Base-by-base conservation (phyloP, 2,113 vertebrate genomes). In the Rhea pennata region DNA sequence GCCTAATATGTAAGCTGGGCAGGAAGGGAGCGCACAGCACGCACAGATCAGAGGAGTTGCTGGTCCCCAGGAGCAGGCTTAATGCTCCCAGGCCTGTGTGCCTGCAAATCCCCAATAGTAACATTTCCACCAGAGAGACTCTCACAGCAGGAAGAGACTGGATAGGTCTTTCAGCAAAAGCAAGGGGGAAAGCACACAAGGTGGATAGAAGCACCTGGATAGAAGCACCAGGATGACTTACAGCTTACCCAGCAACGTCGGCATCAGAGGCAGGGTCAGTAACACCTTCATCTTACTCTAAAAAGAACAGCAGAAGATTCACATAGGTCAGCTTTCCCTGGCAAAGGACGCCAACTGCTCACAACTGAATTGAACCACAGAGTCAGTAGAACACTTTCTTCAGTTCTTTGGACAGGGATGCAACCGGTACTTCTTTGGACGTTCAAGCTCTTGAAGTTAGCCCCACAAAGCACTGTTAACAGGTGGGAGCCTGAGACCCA, bases 211-310 rank as follows among this genome's bases (percentile, higher is more conserved):
- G 22, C 77, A 29, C 22, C 78, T 39, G 46, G 29, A 67, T 4
- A 36, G 36, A 82, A 6, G 22, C 77, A 29, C 22, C 78, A 44
- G 46, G 29, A 67, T 4, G 51, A 73, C 40, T 54, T 44, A 36
- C 42, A 64, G 90, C 98, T 97, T 97, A 98, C 98, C 96, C 88
- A 97, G 79, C 44, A 82, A 84, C 4, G 83, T 14, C 93, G 98
- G 91, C 84, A 95, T 3, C 84, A 97, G 58, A 19, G 65, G 67
- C 95, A 96, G 95, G 46, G 65, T 76, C 87, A 81, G 82, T 77
- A 95, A 6, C 95, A 76, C 66, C 84, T 90, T 91, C 91, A 87
- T 90, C 64, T 70, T 62, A 7, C 8, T 74, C 84, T 42, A 62
- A 44, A 84, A 75, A 36, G 75, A 84, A 24, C 44, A 88, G 80